Evolutionary conservation across 2,888 invertebrate species (phyloP), one percentile per base, ranked within the genome.

Genomic region (Drosophila tanythrix): DNA sequence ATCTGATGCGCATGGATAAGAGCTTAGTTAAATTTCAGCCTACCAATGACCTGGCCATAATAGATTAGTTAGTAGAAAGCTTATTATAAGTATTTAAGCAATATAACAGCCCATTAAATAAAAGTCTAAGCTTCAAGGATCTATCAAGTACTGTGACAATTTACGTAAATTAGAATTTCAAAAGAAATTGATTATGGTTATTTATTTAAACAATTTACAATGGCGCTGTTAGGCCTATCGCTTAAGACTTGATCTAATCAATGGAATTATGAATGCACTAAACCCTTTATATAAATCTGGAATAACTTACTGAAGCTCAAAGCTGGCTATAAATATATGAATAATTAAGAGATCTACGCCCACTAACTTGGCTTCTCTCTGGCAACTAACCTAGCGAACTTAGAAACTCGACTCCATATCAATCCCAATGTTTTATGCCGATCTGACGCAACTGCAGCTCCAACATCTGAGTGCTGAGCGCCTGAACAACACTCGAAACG

Each of bases 401-500:
- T 11, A 31, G 21, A 48, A 36, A 33, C n/a, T 46, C 21, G 43
- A 36, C 36, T 21, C 40, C n/a, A 21, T 43, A 8, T 15, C 25
- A 46, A 46, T 52, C 1, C 13, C 15, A 3, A 43, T 29, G 33
- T 8, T 31, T 36, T 57, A 36, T 48, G 29, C 6, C 31, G 18
- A 56, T 46, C 25, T 56, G 40, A 46, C 21, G 13, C 21, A 51
- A 59, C 57, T 60, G 18, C 66, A 90, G 90, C 82, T 90, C 33
- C 56, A 79, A 11, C 79, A 63, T 21, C 73, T 91, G 15, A 88
- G 63, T 36, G 65, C 90, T 5, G 68, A 76, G 6, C 74, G 67
- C 8, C 61, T 98, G 68, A 98, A 98, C 93, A 97, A 97, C 91
- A 97, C 97, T 1, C 94, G 94, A 31, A 94, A 95, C 59, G 96